These are phyloP conservation scores for Pelvicachromis taeniatus DNA, from an alignment of 2,113 vertebrate species.

Conservation along the genomic window DNA sequence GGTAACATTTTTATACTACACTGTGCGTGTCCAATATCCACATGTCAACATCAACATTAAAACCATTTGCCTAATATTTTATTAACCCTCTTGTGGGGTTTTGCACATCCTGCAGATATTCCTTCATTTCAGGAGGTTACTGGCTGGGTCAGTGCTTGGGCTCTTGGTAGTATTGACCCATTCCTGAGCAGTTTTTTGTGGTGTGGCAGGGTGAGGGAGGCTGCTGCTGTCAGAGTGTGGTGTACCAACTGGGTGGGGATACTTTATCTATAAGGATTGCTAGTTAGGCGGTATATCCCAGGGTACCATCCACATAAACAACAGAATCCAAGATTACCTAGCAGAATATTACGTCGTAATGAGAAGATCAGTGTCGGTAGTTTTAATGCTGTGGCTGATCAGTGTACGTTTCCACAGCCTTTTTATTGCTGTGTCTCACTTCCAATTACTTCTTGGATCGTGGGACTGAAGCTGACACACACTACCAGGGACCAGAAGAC, in stretches of 20 bases:
- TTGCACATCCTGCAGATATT: background rate
- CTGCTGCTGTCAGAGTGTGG: background rate
- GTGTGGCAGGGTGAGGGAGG: background rate
- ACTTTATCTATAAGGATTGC: background rate
- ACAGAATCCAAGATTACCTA: background rate
- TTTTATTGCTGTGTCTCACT: background rate
- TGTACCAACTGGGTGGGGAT: background rate
- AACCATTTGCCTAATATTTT: background rate
- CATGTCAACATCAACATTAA: background rate
- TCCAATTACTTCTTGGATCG: background rate
- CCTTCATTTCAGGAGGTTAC: background rate
- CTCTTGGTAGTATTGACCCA: background rate
- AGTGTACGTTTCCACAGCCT: background rate
- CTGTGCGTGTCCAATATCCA: background rate
- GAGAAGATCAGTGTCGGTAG: background rate
- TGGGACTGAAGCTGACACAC: constrained; percentile 6
- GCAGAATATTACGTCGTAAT: background rate
- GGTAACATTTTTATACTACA: background rate
- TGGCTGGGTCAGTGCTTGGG: background rate
- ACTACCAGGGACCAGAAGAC: background rate
- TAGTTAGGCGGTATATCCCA: background rate
- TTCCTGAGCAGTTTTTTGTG: background rate
- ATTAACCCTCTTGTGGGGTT: background rate
- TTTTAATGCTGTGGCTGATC: background rate
- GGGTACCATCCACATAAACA: background rate